phyloP scores from a whole-genome alignment of 2,797 vertebrate genomes.

The Gallinago solitaria region DNA sequence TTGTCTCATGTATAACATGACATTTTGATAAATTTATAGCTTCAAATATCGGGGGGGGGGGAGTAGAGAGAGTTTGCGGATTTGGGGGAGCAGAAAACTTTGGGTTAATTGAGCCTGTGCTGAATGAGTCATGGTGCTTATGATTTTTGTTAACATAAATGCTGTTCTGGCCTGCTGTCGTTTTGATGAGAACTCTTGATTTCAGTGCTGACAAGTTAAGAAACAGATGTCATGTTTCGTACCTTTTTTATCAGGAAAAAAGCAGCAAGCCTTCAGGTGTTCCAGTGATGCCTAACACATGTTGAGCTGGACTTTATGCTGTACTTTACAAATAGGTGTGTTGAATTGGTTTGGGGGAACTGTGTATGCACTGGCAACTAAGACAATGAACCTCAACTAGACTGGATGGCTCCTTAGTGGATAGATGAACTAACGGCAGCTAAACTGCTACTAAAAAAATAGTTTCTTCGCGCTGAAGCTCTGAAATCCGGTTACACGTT shows the following conservation, averaged over 20 bases:
- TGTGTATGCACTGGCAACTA: conserved; percentile 78
- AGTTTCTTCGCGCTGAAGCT: conserved; percentile 70
- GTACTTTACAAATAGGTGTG: conserved; percentile 79
- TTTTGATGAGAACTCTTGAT: conserved; percentile 75
- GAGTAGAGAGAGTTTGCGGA: conserved; percentile 32
- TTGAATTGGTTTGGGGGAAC: conserved; percentile 76
- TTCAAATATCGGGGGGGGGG: conserved; percentile 51
- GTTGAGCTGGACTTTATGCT: conserved; percentile 79
- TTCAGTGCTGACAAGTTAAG: conserved; percentile 73
- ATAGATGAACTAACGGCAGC: conserved; percentile 77
- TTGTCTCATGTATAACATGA: conserved; percentile 25
- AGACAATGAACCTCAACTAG: conserved; percentile 78
- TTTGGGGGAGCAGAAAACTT: conserved; percentile 51
- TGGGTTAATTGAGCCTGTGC: conserved; percentile 58
- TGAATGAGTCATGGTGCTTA: conserved; percentile 36
- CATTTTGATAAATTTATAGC: conserved; percentile 33
- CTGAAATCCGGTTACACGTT: conserved; percentile 45
- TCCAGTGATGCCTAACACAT: conserved; percentile 82
- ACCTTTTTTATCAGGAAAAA: conserved; percentile 84
- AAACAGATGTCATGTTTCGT: conserved; percentile 80
- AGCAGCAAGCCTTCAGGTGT: conserved; percentile 86
- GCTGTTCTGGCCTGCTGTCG: conserved; percentile 72
- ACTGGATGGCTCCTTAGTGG: conserved; percentile 74
- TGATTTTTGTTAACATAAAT: conserved; percentile 53
- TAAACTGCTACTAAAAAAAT: conserved; percentile 73